Percentiles rank a stretch among this genome's conserved stretches.
These are phyloP conservation scores for Anoura caudifer DNA, from an alignment of 2,113 vertebrate species.

Conservation along the genomic window DNA sequence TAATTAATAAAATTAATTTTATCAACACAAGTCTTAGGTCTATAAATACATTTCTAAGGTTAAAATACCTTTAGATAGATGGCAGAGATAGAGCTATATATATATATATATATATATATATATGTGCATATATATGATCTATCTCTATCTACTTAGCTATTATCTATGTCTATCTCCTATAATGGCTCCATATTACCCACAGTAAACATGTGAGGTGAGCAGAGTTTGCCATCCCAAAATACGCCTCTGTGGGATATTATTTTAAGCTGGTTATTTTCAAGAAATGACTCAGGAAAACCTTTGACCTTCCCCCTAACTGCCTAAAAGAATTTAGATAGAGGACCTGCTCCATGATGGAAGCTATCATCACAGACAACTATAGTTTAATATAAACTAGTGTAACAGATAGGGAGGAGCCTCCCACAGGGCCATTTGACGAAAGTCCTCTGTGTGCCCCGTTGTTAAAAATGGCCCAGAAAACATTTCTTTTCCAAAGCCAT, in stretches of 20 bases:
- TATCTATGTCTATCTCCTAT: background rate
- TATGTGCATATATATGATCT: no score
- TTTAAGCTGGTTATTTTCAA: background rate
- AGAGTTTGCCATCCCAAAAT: background rate
- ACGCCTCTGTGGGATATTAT: background rate
- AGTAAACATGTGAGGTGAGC: background rate
- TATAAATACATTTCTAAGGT: background rate
- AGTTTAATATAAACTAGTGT: no score
- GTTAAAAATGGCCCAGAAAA: background rate
- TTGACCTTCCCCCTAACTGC: background rate
- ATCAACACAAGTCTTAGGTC: background rate
- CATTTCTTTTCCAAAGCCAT: background rate
- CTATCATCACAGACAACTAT: background rate
- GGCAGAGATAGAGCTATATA: background rate
- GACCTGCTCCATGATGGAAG: background rate
- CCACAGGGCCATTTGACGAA: background rate
- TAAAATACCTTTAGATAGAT: background rate
- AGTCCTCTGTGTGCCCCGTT: background rate
- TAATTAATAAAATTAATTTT: background rate
- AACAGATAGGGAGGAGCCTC: no score
- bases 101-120: rapidly evolving
- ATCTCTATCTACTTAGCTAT: no score
- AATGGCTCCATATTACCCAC: background rate
- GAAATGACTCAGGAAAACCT: background rate
- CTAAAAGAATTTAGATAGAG: background rate